Evolutionary conservation across 2,797 vertebrate genomes (phyloP), one percentile per base, ranked within the genome.

Genomic region (Dicrostonyx torquatus): DNA sequence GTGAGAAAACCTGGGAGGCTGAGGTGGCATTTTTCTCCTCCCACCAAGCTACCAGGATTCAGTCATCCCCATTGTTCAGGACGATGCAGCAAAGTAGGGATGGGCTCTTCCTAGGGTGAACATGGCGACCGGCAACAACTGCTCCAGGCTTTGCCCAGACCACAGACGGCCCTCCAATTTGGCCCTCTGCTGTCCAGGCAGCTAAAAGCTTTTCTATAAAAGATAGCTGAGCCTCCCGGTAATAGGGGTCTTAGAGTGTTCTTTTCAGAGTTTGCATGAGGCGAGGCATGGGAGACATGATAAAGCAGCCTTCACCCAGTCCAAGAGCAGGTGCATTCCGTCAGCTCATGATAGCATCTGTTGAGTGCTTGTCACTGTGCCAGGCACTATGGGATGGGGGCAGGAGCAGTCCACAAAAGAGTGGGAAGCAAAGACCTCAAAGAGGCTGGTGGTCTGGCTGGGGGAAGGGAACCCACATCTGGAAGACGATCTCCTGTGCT

Each of bases 81-180:
- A 31, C 3, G 2, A 26, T 2, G 0, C 6, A 13, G 72, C 68
- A 8, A 8, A 13, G 20, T 29, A 66, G 45, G 45, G 15, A 40
- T 2, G 13, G 6, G 55, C 53, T 24, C 40, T 26, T 40, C 78
- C 50, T 3, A 10, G 6, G 50, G 40, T 5, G 5, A 22, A 24
- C 5, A 2, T 1, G 22, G 78, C 58, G 31, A 24, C 0, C 4
- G 1, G 14, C 1, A 14, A 76, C 53, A 50, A 37, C 3, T 0
- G 0, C 31, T 79, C 68, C 68, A 29, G 1, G 14, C 78, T 55
- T 48, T 6, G 34, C 68, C 77, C 55, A 15, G 26, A n/a, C 62
- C 1, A 20, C 76, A 83, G 73, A 76, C 45, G 31, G 24, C 83
- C 84, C 95, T 86, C 48, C 20, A 86, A 55, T 12, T 0, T 34